These are phyloP conservation scores for Cataglyphis livida DNA, from an alignment of 2,888 invertebrate genomes.

Conservation along the genomic window DNA sequence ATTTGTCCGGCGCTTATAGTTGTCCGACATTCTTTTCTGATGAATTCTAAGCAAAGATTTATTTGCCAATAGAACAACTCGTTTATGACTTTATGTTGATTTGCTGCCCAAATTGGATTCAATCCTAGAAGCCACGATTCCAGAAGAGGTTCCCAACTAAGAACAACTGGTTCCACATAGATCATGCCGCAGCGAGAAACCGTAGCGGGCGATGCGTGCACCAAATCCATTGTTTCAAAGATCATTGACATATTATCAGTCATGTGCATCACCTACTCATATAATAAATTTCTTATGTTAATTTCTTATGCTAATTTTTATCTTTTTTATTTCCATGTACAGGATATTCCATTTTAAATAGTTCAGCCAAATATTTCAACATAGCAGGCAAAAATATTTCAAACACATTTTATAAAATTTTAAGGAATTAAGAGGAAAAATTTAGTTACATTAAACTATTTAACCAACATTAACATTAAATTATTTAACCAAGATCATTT, in stretches of 20 bases:
- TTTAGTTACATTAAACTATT: too few relatives aligned
- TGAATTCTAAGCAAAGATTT: slow-evolving; percentile 91
- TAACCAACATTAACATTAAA: too few relatives aligned
- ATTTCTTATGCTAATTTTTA: not conserved
- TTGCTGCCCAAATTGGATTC: slow-evolving; percentile 89
- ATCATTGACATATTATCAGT: slow-evolving; percentile 93
- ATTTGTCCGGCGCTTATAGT: slow-evolving; percentile 90
- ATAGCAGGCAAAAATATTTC: too few relatives aligned
- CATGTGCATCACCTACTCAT: slow-evolving; percentile 88
- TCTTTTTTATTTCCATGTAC: not conserved
- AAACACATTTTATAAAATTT: too few relatives aligned
- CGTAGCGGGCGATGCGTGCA: slow-evolving; percentile 95
- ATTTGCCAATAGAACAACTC: slow-evolving; percentile 92
- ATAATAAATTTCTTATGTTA: not conserved
- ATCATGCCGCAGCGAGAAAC: slow-evolving; percentile 97
- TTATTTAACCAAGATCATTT: too few relatives aligned
- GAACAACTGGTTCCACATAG: slow-evolving; percentile 93
- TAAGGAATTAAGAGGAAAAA: too few relatives aligned
- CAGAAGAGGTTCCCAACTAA: slow-evolving; percentile 94
- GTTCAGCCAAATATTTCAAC: too few relatives aligned
- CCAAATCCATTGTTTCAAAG: slow-evolving; percentile 95
- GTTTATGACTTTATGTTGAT: slow-evolving; percentile 88
- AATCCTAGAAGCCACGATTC: slow-evolving; percentile 92
- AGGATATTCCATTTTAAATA: too few relatives aligned
- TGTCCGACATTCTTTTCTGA: slow-evolving; percentile 90